Percentiles rank a stretch among this genome's conserved stretches.
Evolutionary conservation across 2,113 vertebrate species (phyloP).

Genomic region (Oceanodroma tethys): DNA sequence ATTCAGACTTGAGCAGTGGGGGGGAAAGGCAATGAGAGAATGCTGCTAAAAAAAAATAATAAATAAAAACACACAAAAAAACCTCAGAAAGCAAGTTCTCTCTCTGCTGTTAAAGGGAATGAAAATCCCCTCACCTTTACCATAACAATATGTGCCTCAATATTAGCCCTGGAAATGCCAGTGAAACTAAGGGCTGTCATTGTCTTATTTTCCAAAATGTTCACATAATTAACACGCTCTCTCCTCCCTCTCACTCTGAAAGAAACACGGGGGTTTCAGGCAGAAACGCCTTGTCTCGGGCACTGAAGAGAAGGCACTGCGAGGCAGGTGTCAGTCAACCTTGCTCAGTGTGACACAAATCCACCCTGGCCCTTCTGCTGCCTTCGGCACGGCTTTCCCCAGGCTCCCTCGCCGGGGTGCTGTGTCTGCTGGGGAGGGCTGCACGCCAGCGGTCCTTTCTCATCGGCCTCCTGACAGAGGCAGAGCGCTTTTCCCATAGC

Average conservation of each 20-base stretch:
- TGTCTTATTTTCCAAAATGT: background rate
- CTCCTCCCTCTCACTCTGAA: background rate
- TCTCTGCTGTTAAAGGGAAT: background rate
- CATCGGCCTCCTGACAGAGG: accelerated
- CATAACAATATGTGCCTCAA: accelerated
- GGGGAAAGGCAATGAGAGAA: background rate
- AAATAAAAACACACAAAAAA: background rate
- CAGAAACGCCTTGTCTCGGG: background rate
- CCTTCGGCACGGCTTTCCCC: accelerated
- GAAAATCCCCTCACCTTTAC: background rate
- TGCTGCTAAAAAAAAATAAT: background rate
- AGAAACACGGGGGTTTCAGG: background rate
- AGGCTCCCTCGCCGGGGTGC: accelerated
- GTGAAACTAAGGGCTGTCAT: background rate
- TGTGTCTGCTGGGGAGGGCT: background rate
- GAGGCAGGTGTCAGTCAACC: background rate
- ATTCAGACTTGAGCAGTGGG: background rate
- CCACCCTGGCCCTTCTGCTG: accelerated
- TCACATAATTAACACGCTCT: accelerated
- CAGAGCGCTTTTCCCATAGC: accelerated
- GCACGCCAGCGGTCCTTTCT: accelerated
- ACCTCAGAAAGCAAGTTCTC: background rate
- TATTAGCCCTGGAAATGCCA: background rate
- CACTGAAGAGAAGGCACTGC: background rate
- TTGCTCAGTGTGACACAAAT: accelerated